Conservation (phyloP, 2,113 vertebrate genomes). For the Aegithalos caudatus region DNA sequence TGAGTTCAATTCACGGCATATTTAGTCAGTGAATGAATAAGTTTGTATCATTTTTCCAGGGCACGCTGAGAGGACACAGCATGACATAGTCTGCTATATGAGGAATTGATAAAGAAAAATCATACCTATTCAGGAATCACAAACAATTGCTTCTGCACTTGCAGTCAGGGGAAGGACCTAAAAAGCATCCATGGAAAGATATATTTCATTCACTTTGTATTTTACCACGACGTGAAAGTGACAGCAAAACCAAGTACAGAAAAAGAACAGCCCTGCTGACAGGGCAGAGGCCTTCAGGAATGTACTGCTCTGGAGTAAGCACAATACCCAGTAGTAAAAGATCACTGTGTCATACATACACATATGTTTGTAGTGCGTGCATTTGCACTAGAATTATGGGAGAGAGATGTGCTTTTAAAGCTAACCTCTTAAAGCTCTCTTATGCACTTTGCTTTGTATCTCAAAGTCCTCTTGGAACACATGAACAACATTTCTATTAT, state of each 20-base stretch:
- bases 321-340: no score
- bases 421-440: background rate
- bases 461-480: background rate
- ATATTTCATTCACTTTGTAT: background rate
- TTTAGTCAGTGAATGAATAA: background rate
- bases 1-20: background rate
- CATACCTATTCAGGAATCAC: background rate
- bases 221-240: background rate
- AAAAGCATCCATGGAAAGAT: background rate
- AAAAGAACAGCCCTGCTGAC: background rate
- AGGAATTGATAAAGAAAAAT: background rate
- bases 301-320: rapidly evolving
- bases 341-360: background rate
- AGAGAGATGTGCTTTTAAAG: background rate
- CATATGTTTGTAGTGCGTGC: background rate
- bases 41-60: background rate
- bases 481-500: background rate
- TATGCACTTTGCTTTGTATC: background rate
- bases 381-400: background rate
- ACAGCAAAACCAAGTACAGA: background rate
- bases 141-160: background rate
- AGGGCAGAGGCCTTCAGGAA: background rate
- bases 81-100: background rate
- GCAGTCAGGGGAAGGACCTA: background rate
- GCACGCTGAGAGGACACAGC: background rate